A percentile compares a stretch with the other conserved stretches of the same genome.
phyloP scores from a whole-genome alignment of 2,797 vertebrate genomes.

The Poliocrania exsul region DNA sequence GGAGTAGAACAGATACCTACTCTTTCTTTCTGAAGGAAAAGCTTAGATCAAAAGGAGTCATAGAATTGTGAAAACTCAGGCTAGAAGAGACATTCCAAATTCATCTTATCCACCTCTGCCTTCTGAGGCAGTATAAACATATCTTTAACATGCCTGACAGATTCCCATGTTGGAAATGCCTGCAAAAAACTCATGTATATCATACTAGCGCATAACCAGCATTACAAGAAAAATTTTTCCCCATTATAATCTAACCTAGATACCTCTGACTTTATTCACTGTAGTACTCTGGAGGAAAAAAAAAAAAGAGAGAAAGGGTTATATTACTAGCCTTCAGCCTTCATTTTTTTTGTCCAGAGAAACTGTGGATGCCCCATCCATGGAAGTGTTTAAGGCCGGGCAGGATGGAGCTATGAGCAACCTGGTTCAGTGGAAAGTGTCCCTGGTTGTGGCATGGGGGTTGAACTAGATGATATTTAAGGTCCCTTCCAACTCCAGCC shows the following conservation, averaged over 20 bases:
- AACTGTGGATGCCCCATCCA: neutral
- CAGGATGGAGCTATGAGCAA: neutral
- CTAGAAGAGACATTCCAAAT: neutral
- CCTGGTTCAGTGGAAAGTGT: neutral
- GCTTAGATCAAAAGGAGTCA: neutral
- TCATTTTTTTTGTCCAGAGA: neutral
- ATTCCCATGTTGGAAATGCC: neutral
- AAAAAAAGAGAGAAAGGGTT: neutral
- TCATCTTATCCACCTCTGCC: neutral
- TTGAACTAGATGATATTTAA: neutral
- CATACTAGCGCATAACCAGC: accelerated
- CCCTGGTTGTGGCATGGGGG: neutral
- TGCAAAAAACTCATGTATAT: neutral
- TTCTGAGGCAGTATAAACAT: neutral
- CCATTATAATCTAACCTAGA: neutral
- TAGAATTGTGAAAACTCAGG: neutral
- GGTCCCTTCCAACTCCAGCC: neutral
- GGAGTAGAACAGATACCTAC: neutral
- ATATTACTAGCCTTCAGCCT: neutral
- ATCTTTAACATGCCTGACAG: neutral
- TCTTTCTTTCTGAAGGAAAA: neutral
- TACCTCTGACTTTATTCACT: neutral
- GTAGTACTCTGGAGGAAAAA: neutral
- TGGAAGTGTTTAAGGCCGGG: neutral
- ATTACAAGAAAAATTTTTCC: neutral